A percentile compares a stretch with the other conserved stretches of the same genome.
phyloP scores from a whole-genome alignment of 2,113 vertebrate species.

The Acanthisitta chloris region DNA sequence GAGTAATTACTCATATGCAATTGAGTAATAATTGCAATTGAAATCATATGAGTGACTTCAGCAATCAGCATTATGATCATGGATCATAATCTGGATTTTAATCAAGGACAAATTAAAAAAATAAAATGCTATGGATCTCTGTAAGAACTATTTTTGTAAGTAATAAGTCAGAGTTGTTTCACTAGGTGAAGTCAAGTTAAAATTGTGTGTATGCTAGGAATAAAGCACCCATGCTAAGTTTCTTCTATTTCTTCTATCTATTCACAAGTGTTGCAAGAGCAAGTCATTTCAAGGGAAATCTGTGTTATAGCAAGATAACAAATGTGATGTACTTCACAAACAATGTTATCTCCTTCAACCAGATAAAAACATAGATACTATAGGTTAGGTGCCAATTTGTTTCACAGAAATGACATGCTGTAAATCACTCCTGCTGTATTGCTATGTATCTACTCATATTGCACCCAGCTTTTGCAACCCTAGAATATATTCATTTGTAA shows the following conservation, averaged over 20 bases:
- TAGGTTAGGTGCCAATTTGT: slow-evolving; percentile 32
- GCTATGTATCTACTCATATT: background rate
- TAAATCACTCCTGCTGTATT: slow-evolving; percentile 3
- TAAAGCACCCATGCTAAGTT: background rate
- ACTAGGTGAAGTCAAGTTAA: background rate
- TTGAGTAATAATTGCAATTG: background rate
- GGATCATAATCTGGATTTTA: background rate
- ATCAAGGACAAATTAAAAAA: background rate
- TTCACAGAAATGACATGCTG: slow-evolving; percentile 15
- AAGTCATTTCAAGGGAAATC: background rate
- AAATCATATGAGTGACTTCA: background rate
- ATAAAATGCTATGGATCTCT: background rate
- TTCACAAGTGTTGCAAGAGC: background rate
- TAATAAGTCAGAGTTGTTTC: background rate
- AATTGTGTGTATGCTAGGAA: background rate
- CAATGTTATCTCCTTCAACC: slow-evolving; percentile 12
- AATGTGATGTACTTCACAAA: slow-evolving; percentile 18
- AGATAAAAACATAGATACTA: slow-evolving; percentile 22
- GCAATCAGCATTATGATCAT: background rate
- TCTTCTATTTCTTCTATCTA: background rate
- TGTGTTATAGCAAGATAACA: background rate
- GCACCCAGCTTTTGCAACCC: background rate
- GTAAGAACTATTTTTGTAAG: background rate
- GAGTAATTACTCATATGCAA: background rate
- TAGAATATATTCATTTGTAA: background rate